Percentiles rank a stretch among this genome's conserved stretches.
Evolutionary conservation across 2,888 invertebrate species (phyloP).

Genomic region (Habrosyne pyritoides): DNA sequence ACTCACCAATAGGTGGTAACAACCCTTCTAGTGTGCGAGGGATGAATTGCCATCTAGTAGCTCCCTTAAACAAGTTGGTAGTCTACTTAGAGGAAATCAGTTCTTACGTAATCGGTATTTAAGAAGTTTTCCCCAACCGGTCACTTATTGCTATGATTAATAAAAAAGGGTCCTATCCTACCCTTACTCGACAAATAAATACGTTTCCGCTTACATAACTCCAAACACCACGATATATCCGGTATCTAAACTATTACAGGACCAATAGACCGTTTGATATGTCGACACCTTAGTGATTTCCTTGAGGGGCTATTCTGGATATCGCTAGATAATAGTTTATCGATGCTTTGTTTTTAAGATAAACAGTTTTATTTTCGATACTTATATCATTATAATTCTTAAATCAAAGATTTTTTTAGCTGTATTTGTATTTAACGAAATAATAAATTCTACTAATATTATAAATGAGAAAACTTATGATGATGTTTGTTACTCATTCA

Average conservation of each 20-base stretch:
- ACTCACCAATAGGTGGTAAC: too few species aligned
- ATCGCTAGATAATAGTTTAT: slow-evolving; percentile 12
- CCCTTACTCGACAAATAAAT: slow-evolving; percentile 35
- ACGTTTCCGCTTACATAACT: slow-evolving; percentile 66
- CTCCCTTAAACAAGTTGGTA: too few species aligned
- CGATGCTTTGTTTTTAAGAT: not conserved
- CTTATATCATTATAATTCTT: too few species aligned
- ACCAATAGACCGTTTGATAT: slow-evolving; percentile 61
- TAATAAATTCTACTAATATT: too few species aligned
- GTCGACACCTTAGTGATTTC: slow-evolving; percentile 59
- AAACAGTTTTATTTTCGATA: too few species aligned
- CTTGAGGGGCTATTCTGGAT: slow-evolving; percentile 34
- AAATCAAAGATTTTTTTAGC: too few species aligned
- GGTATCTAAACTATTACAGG: slow-evolving; percentile 45
- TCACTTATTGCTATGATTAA: not conserved
- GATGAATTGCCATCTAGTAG: not conserved
- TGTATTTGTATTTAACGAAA: too few species aligned
- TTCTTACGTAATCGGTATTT: too few species aligned
- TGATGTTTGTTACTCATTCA: too few species aligned
- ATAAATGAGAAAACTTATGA: too few species aligned
- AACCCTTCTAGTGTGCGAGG: too few species aligned
- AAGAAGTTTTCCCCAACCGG: not conserved
- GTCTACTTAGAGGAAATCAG: too few species aligned
- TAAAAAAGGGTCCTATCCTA: slow-evolving; percentile 12
- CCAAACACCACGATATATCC: slow-evolving; percentile 55